A percentile compares a stretch with the other conserved stretches of the same genome.
phyloP scores from a whole-genome alignment of 2,797 vertebrate species.

The Phrynocephalus forsythii region DNA sequence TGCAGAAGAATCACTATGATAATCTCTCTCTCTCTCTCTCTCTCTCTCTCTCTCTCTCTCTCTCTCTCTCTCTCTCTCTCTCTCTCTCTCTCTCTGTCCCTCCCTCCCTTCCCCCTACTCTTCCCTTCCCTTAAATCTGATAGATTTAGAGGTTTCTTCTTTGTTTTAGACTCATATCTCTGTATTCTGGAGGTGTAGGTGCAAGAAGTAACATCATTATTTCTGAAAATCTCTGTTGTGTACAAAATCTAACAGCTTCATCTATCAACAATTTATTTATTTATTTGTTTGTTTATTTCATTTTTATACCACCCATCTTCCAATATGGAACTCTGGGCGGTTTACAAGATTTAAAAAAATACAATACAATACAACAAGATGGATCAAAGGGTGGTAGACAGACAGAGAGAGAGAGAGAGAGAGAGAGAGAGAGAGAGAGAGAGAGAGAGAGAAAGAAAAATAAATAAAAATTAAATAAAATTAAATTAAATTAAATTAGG shows the following conservation, averaged over 20 bases:
- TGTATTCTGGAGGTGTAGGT: background rate
- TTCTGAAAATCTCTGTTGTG: background rate
- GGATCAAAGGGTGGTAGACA: no score
- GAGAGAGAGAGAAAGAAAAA: no score
- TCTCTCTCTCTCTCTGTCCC: background rate
- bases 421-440: no score
- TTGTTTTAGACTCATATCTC: background rate
- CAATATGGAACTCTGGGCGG: no score
- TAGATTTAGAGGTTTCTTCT: background rate
- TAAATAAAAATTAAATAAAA: no score
- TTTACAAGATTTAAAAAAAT: no score
- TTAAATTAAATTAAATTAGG: no score
- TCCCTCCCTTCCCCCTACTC: no score
- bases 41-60: background rate
- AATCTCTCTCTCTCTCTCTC: background rate
- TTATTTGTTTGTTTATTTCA: no score
- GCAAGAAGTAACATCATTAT: background rate
- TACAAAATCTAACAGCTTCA: background rate
- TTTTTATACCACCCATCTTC: no score
- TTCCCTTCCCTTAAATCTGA: background rate
- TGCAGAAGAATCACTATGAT: constrained; percentile 6
- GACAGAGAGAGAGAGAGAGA: no score
- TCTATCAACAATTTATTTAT: background rate
- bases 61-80: background rate
- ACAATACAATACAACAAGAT: no score